These are phyloP conservation scores for Cosmorhoe ocellata DNA, from an alignment of 2,888 invertebrate species.

Conservation along the genomic window DNA sequence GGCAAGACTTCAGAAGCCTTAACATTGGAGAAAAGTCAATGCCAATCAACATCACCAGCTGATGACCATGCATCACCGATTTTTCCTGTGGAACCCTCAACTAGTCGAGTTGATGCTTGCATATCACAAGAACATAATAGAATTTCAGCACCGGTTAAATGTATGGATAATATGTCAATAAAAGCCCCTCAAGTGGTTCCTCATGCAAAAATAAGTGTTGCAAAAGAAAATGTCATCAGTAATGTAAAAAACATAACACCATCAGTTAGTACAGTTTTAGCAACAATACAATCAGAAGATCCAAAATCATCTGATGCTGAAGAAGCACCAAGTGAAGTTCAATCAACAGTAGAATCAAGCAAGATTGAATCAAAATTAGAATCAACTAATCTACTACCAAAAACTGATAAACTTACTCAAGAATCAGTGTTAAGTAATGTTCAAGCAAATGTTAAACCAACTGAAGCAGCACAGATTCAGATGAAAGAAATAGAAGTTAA, in stretches of 20 bases:
- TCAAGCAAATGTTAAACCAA: background rate
- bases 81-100: conserved; percentile 34
- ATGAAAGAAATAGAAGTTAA: conserved; percentile 1
- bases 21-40: conserved; percentile 51
- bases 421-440: background rate
- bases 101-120: conserved; percentile 41
- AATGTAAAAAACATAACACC: conserved; percentile 5
- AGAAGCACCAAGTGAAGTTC: conserved; percentile 3
- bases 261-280: background rate
- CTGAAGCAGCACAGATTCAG: background rate
- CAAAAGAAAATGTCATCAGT: conserved; percentile 3
- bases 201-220: background rate
- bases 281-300: conserved; percentile 5
- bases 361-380: conserved; percentile 2
- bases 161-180: conserved; percentile 2
- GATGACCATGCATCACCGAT: conserved; percentile 32
- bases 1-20: conserved; percentile 42
- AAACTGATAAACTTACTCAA: background rate
- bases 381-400: background rate
- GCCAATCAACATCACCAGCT: conserved; percentile 65
- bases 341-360: conserved; percentile 2
- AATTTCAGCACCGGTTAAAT: conserved; percentile 1
- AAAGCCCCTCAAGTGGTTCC: conserved; percentile 5
- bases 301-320: conserved; percentile 2
- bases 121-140: conserved; percentile 31